phyloP scores from a whole-genome alignment of 2,888 invertebrate species.

The Apotomis betuletana region DNA sequence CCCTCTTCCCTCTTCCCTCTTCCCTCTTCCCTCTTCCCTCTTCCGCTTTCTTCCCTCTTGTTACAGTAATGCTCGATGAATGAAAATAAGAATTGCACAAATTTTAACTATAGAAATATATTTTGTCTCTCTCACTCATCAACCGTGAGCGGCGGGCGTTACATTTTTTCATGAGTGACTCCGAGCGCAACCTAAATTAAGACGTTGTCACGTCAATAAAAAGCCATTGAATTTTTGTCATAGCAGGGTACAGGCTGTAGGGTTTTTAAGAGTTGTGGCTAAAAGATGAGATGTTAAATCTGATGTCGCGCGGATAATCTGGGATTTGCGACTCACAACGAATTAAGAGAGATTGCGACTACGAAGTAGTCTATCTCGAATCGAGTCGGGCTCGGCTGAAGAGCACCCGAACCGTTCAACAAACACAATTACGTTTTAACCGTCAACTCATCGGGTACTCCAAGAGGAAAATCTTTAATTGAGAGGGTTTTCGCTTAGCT shows the following conservation, averaged over 20 bases:
- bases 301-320: conserved; percentile 54
- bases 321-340: conserved; percentile 55
- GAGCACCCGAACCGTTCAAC: conserved; percentile 52
- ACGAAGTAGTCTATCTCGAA: conserved; percentile 44
- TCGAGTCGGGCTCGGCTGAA: conserved; percentile 30
- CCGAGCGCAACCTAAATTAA: too few species aligned
- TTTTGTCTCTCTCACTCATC: too few species aligned
- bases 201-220: too few species aligned
- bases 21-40: too few species aligned
- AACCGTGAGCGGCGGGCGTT: too few species aligned
- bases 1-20: too few species aligned
- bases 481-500: conserved; percentile 44
- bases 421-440: conserved; percentile 60
- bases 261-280: conserved; percentile 45
- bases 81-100: too few species aligned
- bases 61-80: too few species aligned
- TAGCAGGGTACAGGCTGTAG: neutral
- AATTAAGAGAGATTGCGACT: conserved; percentile 54
- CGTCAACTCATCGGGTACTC: conserved; percentile 53
- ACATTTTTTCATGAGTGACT: too few species aligned
- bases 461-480: conserved; percentile 50
- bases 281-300: conserved; percentile 44
- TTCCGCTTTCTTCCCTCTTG: too few species aligned
- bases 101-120: too few species aligned
- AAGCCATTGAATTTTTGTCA: too few species aligned